phyloP scores from a whole-genome alignment of 2,797 vertebrate genomes.

The Gallirallus australis region DNA sequence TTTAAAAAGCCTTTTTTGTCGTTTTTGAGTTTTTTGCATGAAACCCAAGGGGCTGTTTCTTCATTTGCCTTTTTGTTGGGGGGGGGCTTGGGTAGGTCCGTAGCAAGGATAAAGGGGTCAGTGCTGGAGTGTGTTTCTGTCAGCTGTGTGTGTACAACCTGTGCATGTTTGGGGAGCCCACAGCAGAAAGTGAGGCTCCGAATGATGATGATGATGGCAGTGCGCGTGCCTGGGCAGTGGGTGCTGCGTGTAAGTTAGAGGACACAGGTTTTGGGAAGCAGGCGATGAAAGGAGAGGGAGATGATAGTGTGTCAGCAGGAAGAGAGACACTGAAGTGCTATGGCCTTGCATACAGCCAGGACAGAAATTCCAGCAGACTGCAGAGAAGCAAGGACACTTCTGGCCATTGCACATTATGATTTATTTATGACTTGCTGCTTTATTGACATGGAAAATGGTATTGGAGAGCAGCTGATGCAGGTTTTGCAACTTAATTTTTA shows the following conservation, averaged over 20 bases:
- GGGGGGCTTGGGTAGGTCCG: accelerated
- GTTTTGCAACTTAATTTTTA: neutral
- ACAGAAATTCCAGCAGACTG: neutral
- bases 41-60: neutral
- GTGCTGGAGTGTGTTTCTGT: accelerated
- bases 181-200: accelerated
- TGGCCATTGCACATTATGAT: accelerated
- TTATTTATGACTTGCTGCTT: neutral
- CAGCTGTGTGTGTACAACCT: neutral
- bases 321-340: neutral
- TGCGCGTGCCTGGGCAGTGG: accelerated
- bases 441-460: neutral
- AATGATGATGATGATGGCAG: accelerated
- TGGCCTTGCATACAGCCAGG: neutral
- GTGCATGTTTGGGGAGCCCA: neutral
- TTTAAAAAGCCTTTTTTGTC: neutral
- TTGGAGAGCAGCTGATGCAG: neutral
- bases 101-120: accelerated
- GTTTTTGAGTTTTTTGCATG: too few relatives aligned
- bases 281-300: neutral
- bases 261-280: accelerated
- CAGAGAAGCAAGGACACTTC: neutral
- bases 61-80: accelerated
- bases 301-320: accelerated
- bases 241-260: accelerated